Percentiles rank a stretch among this genome's conserved stretches.
These are phyloP conservation scores for Alaudala cheleensis DNA, from an alignment of 2,113 vertebrate genomes.

Conservation along the genomic window DNA sequence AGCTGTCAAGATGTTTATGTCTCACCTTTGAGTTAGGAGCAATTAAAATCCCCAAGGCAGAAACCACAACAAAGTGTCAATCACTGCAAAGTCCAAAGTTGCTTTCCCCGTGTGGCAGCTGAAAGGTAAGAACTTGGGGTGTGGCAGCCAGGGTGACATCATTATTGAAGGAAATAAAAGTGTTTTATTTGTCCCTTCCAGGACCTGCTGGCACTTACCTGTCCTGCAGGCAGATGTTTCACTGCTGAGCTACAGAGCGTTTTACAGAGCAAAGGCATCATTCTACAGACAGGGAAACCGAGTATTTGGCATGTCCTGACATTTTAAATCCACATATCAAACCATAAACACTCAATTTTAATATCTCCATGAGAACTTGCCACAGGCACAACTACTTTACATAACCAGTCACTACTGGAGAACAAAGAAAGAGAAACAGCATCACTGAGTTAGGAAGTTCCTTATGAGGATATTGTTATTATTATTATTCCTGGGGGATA, in stretches of 20 bases:
- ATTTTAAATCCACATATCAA: neutral
- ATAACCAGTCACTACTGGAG: neutral
- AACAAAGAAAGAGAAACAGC: neutral
- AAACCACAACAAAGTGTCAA: neutral
- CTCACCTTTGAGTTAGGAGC: neutral
- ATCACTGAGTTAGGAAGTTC: rapidly evolving
- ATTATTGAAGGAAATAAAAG: neutral
- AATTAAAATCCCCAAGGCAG: neutral
- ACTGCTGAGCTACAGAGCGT: neutral
- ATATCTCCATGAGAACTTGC: neutral
- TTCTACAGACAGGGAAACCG: neutral
- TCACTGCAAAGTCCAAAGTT: neutral
- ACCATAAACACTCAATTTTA: neutral
- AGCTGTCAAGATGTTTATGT: neutral
- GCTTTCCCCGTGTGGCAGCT: neutral
- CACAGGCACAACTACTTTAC: neutral
- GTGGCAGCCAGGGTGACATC: neutral
- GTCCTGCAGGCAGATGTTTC: neutral
- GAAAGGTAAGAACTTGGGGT: neutral
- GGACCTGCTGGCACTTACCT: neutral
- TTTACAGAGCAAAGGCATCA: neutral
- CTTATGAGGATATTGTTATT: neutral
- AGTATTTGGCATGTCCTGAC: neutral
- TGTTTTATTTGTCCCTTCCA: neutral
- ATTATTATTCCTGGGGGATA: neutral